phyloP scores from a whole-genome alignment of 2,888 invertebrate genomes.

The Erebia epiphron region DNA sequence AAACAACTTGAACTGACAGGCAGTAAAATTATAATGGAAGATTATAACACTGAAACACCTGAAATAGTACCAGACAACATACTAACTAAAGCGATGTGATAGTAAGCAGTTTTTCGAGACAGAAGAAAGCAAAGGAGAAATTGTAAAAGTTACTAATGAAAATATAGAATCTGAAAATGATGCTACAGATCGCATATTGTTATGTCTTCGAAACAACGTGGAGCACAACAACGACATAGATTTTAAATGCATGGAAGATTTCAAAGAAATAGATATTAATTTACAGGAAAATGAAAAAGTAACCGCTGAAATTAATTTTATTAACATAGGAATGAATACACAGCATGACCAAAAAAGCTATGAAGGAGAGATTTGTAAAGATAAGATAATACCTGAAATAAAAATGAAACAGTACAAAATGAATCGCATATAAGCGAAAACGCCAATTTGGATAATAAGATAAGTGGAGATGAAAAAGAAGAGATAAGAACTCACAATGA shows the following conservation, averaged over 20 bases:
- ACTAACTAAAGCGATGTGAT: not conserved
- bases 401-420: too few species aligned
- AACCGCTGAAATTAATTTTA: too few species aligned
- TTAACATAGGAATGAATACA: too few species aligned
- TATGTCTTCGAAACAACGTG: not conserved
- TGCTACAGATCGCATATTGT: not conserved
- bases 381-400: too few species aligned
- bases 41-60: not conserved
- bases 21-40: not conserved
- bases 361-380: too few species aligned
- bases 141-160: not conserved
- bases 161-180: conserved; percentile 1
- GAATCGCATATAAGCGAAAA: too few species aligned
- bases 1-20: not conserved
- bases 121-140: not conserved
- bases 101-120: conserved; percentile 1
- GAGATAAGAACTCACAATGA: too few species aligned
- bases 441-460: too few species aligned
- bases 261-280: not conserved
- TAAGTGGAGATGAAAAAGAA: too few species aligned
- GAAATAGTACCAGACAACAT: not conserved
- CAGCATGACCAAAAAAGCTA: not conserved
- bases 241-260: not conserved
- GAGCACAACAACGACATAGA: not conserved
- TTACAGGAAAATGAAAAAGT: conserved; percentile 1